Conservation (phyloP, 2,113 vertebrate species). For the Labeo rohita region DNA sequence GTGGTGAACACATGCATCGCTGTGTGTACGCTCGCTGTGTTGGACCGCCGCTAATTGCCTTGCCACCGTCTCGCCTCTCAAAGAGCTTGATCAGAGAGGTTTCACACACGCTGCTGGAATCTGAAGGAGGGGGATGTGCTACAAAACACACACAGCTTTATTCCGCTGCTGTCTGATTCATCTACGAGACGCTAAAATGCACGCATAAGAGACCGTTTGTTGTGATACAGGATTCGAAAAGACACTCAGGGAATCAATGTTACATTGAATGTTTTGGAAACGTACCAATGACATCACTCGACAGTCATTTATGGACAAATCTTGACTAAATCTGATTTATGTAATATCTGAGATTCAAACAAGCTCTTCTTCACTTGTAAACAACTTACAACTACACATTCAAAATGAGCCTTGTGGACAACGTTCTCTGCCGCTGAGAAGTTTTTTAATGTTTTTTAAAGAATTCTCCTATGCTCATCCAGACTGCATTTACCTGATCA, state of each 20-base stretch:
- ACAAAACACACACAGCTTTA: slow-evolving; percentile 5
- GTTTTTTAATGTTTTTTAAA: too few species aligned
- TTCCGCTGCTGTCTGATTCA: background rate
- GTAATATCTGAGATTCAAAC: background rate
- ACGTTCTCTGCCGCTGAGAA: too few species aligned
- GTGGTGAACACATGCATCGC: background rate
- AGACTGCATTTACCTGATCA: too few species aligned
- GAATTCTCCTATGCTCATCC: too few species aligned
- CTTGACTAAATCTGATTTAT: background rate
- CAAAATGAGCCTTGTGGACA: background rate
- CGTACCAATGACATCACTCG: background rate
- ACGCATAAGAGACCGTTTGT: slow-evolving; percentile 14
- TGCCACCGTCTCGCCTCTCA: slow-evolving; percentile 51
- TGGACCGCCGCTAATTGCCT: slow-evolving; percentile 59
- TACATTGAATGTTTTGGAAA: background rate
- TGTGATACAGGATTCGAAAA: slow-evolving; percentile 7
- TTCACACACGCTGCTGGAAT: slow-evolving; percentile 48
- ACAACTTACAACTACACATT: background rate
- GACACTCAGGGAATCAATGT: slow-evolving; percentile 4
- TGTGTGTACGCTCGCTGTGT: slow-evolving; percentile 49
- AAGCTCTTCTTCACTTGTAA: background rate
- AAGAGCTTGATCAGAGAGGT: slow-evolving; percentile 51
- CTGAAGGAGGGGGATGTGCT: slow-evolving; percentile 35
- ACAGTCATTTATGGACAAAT: background rate
- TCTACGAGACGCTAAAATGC: background rate